Evolutionary conservation across 2,888 invertebrate species (phyloP).

Genomic region (Pachydiplax longipennis): DNA sequence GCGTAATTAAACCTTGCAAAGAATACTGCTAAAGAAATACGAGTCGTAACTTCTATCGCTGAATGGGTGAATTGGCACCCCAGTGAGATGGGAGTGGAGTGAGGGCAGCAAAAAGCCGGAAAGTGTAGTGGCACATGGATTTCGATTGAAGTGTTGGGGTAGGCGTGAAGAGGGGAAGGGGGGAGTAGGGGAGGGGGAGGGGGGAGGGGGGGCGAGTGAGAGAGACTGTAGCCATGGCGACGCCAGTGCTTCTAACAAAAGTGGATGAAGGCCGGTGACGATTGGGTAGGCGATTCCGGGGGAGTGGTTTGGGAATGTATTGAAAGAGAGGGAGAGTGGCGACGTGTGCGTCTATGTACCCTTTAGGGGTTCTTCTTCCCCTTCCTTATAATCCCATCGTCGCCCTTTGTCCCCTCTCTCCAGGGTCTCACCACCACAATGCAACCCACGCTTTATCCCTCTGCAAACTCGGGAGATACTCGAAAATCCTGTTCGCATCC

Average conservation of each 20-base stretch:
- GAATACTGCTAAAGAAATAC: too few relatives aligned
- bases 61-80: too few relatives aligned
- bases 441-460: not conserved
- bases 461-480: not conserved
- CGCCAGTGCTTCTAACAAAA: not conserved
- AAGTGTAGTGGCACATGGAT: not conserved
- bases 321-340: not conserved
- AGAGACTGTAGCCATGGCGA: not conserved
- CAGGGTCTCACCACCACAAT: not conserved
- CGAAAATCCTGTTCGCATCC: not conserved
- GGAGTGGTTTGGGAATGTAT: slow-evolving; percentile 1
- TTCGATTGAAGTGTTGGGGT: not conserved
- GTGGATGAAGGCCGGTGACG: not conserved
- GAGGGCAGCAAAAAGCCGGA: not conserved
- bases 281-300: not conserved
- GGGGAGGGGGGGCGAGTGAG: too few relatives aligned
- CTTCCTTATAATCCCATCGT: not conserved
- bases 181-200: not conserved
- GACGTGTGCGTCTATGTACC: not conserved
- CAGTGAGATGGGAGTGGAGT: not conserved
- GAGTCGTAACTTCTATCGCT: too few relatives aligned
- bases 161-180: not conserved
- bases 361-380: not conserved
- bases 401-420: not conserved
- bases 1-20: too few relatives aligned